Base-by-base conservation (phyloP, 2,113 vertebrate species). In the Pongo pygmaeus region DNA sequence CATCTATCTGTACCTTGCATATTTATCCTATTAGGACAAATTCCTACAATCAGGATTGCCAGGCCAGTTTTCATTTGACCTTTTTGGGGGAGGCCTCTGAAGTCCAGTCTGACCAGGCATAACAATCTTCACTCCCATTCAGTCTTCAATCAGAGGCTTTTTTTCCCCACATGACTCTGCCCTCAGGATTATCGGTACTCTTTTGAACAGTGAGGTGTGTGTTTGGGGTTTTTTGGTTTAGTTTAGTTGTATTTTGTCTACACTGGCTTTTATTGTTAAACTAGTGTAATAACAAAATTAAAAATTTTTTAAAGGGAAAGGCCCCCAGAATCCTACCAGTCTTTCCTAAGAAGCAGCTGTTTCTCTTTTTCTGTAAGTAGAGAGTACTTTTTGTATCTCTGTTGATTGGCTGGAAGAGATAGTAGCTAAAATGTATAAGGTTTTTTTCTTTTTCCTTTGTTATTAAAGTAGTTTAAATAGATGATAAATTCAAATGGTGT, bases 111-210 rank as follows among this genome's bases (percentile, higher is more conserved):
- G 27, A 38, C 43, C 18, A 14, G 40, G 22, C 30, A 2, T 17
- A 22, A 22, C 83, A 6, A 0, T 12, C 40, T 20, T 23, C 11
- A 4, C 8, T 77, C 20, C n/a, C 16, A 0, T 25, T 20, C 3
- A 11, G 9, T 61, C 12, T 4, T 0, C 67, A 23, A 7, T 30
- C 22, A 1, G 10, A 6, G 3, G 2, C 18, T 64, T 52, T 55
- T 57, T 38, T 40, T 67, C 1, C n/a, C 32, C 8, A 9, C 0
- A 1, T 0, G 48, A 38, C 11, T 35, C 38, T 14, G 4, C 67
- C 22, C 43, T 61, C 52, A 83, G 32, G 30, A 25, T 25, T 52
- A 0, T 46, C 70, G 30, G 32, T 11, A 32, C 30, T 17, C 22
- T 59, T 55, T 55, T 25, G 50, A 55, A 61, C 80, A 46, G 67